A percentile compares a stretch with the other conserved stretches of the same genome.
These are phyloP conservation scores for Uria lomvia DNA, from an alignment of 2,113 vertebrate species.

Conservation along the genomic window DNA sequence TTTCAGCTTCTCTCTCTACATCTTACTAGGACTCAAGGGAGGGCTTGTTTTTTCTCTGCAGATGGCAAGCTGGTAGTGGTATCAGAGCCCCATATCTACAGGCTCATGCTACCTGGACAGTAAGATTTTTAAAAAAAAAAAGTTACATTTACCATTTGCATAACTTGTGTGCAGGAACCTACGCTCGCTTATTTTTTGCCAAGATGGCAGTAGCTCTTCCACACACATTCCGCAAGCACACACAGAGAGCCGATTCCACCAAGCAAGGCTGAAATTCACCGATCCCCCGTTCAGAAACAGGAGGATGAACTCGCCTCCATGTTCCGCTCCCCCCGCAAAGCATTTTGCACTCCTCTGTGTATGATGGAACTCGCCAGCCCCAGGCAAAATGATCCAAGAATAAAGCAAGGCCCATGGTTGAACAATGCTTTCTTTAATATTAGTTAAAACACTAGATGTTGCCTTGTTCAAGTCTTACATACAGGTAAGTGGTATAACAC, in stretches of 20 bases:
- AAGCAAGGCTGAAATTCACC: neutral
- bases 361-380: accelerated
- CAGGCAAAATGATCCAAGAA: neutral
- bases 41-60: neutral
- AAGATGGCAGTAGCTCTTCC: neutral
- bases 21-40: neutral
- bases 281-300: neutral
- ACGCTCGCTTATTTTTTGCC: neutral
- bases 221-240: neutral
- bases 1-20: neutral
- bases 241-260: neutral
- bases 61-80: neutral
- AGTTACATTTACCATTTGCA: neutral
- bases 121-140: neutral
- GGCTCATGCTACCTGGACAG: accelerated
- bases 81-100: neutral
- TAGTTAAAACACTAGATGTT: neutral
- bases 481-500: neutral
- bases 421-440: neutral
- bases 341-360: neutral
- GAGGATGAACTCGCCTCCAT: neutral
- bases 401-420: neutral
- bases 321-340: accelerated
- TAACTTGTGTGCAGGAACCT: neutral
- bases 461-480: neutral